Percentiles rank a stretch among this genome's conserved stretches.
Evolutionary conservation across 2,797 vertebrate species (phyloP).

Genomic region (Gephyroberyx darwinii): DNA sequence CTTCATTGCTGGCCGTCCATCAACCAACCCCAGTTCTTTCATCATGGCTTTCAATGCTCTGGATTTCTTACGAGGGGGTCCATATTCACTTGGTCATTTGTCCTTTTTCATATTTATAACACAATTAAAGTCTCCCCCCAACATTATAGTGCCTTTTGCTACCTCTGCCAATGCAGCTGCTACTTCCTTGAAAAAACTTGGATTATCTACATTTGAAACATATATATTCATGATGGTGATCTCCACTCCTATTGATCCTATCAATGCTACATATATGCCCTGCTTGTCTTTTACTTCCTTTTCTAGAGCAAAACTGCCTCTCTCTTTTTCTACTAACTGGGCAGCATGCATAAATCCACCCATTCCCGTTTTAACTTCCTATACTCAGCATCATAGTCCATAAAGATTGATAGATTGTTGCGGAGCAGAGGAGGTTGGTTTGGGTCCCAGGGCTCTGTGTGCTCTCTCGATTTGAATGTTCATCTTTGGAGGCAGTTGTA

Average conservation of each 20-base stretch:
- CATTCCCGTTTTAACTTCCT: neutral
- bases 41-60: no score
- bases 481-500: neutral
- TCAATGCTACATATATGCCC: neutral
- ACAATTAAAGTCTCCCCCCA: no score
- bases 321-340: slow-evolving; percentile 3
- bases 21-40: no score
- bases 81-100: no score
- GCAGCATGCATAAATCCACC: neutral
- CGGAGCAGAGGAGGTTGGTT: neutral
- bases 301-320: neutral
- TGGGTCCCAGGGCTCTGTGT: neutral
- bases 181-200: neutral
- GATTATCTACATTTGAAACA: slow-evolving; percentile 1
- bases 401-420: neutral
- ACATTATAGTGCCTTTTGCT: neutral
- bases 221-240: slow-evolving; percentile 7
- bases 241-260: neutral
- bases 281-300: neutral
- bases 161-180: neutral
- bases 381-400: neutral
- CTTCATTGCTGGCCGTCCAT: no score
- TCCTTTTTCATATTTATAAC: no score
- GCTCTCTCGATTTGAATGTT: neutral
- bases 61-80: no score